Percentiles rank a stretch among this genome's conserved stretches.
Evolutionary conservation across 1,140 invertebrate species (phyloP).

Genomic region (Pinna nobilis): DNA sequence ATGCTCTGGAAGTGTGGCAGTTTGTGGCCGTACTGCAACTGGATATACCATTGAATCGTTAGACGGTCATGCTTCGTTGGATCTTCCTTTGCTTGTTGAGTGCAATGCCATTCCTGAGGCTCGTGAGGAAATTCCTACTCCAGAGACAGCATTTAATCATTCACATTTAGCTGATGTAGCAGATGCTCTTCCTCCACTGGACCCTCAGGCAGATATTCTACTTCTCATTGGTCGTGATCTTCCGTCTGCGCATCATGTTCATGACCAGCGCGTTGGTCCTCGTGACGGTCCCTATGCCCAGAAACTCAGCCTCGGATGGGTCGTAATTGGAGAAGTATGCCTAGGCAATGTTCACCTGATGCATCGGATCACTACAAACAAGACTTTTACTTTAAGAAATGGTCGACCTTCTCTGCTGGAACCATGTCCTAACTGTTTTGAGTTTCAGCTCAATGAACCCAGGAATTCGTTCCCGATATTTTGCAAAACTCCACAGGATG

Average conservation of each 20-base stretch:
- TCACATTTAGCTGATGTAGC: neutral
- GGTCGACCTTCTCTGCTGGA: slow-evolving; percentile 13
- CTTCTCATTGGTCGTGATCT: slow-evolving; percentile 34
- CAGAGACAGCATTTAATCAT: neutral
- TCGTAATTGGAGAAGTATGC: slow-evolving; percentile 29
- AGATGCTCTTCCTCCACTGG: neutral
- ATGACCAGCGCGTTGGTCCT: slow-evolving; percentile 23
- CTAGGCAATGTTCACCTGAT: slow-evolving; percentile 4
- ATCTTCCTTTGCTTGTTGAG: neutral
- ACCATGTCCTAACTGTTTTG: slow-evolving; percentile 10
- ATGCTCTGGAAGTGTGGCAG: slow-evolving; percentile 1
- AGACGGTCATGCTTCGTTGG: neutral
- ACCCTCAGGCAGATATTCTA: neutral
- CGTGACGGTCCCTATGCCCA: slow-evolving; percentile 17
- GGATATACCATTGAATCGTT: slow-evolving; percentile 15
- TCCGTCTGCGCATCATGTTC: slow-evolving; percentile 12
- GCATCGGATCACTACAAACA: slow-evolving; percentile 4
- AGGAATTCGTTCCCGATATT: too few relatives aligned
- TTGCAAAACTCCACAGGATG: neutral
- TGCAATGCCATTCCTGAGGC: slow-evolving; percentile 6
- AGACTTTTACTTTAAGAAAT: slow-evolving; percentile 25
- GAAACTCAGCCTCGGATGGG: slow-evolving; percentile 23
- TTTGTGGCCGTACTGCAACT: neutral
- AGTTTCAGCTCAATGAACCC: neutral
- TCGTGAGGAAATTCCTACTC: slow-evolving; percentile 1